A percentile compares a stretch with the other conserved stretches of the same genome.
Evolutionary conservation across 2,797 vertebrate species (phyloP).

Genomic region (Hemitrygon akajei): DNA sequence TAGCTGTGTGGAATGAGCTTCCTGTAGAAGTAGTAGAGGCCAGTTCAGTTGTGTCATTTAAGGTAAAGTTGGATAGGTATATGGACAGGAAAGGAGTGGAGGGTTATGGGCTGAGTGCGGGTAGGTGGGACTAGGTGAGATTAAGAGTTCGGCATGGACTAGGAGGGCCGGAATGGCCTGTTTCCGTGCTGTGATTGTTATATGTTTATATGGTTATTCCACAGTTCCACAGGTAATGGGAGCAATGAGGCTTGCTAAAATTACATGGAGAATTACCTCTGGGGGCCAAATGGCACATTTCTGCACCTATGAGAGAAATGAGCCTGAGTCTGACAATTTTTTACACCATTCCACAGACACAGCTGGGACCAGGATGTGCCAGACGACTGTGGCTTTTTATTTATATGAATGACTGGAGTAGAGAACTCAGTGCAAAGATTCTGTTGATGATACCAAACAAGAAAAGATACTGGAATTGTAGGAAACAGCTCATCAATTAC

Average conservation of each 20-base stretch:
- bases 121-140: too few species aligned
- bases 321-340: neutral
- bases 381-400: neutral
- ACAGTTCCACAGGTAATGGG: neutral
- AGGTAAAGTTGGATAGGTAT: too few species aligned
- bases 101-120: too few species aligned
- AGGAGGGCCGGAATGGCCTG: too few species aligned
- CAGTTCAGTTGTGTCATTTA: too few species aligned
- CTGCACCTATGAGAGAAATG: neutral
- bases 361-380: neutral
- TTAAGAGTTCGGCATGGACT: too few species aligned
- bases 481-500: neutral
- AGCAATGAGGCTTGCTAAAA: neutral
- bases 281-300: neutral
- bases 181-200: too few species aligned
- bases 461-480: neutral
- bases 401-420: neutral
- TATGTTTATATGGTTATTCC: too few species aligned
- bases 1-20: too few species aligned
- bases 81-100: too few species aligned
- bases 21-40: too few species aligned
- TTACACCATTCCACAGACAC: neutral
- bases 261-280: neutral
- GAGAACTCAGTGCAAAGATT: neutral
- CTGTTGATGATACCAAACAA: neutral